Percentiles rank a stretch among this genome's conserved stretches.
Evolutionary conservation across 2,888 invertebrate genomes (phyloP).

Genomic region (Gymnocheta viridis): DNA sequence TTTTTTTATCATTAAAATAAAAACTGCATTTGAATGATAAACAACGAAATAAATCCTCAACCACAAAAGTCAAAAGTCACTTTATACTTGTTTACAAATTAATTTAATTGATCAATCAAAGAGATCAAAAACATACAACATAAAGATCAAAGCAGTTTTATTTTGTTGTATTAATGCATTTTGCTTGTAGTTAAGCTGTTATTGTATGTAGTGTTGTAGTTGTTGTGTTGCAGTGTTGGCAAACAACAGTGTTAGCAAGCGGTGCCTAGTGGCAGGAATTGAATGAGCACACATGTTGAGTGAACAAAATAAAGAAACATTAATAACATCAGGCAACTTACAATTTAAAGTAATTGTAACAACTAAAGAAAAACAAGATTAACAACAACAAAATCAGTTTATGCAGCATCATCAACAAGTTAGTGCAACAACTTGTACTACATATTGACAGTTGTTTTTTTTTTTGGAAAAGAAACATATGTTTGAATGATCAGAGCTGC

Average conservation of each 20-base stretch:
- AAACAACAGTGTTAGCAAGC: conserved; percentile 52
- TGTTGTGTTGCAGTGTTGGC: conserved; percentile 49
- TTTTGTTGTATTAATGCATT: conserved; percentile 26
- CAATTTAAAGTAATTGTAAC: conserved; percentile 64
- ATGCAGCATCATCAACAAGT: conserved; percentile 19
- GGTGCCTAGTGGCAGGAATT: conserved; percentile 43
- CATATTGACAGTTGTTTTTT: conserved; percentile 43
- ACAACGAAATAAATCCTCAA: conserved; percentile 41
- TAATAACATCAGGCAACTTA: conserved; percentile 61
- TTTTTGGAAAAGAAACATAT: not conserved
- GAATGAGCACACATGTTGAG: conserved; percentile 63
- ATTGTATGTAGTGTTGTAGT: not conserved
- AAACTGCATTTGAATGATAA: conserved; percentile 26
- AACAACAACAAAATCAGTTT: conserved; percentile 35
- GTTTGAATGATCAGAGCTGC: not conserved
- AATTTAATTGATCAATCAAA: conserved; percentile 81
- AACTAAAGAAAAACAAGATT: conserved; percentile 19
- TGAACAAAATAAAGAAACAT: conserved; percentile 49
- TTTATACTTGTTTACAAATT: conserved; percentile 79
- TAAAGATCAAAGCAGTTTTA: conserved; percentile 69
- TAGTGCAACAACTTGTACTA: conserved; percentile 26
- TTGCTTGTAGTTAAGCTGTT: conserved; percentile 38
- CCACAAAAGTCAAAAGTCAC: conserved; percentile 70
- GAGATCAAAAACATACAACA: conserved; percentile 76
- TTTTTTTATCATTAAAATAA: conserved; percentile 62